Percentiles rank a stretch among this genome's conserved stretches.
Evolutionary conservation across 2,888 invertebrate genomes (phyloP).

Genomic region (Ornithoptera alexandrae): DNA sequence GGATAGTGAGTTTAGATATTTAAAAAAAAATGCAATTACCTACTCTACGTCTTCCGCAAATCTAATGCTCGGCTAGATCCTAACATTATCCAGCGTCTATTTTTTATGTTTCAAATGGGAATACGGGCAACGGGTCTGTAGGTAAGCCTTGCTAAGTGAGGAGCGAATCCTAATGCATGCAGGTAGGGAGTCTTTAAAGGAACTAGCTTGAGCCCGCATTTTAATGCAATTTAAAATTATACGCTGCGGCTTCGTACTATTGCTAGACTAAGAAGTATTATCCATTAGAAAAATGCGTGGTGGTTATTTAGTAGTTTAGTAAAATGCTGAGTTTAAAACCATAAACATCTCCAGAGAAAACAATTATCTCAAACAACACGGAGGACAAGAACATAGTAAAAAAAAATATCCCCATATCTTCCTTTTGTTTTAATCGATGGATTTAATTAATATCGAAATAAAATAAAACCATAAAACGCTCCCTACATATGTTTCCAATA

Average conservation of each 20-base stretch:
- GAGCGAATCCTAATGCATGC: constrained; percentile 72
- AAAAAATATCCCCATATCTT: too few species aligned
- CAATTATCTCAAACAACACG: background rate
- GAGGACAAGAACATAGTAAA: background rate
- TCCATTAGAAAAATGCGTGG: constrained; percentile 16
- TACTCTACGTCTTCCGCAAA: constrained; percentile 43
- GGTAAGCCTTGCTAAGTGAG: constrained; percentile 68
- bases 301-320: constrained; percentile 3
- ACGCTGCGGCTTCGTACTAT: constrained; percentile 19
- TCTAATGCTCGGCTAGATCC: constrained; percentile 56
- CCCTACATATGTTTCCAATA: too few species aligned
- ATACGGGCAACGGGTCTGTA: constrained; percentile 80
- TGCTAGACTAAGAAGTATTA: constrained; percentile 10
- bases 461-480: too few species aligned
- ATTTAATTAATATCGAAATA: background rate
- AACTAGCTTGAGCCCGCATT: constrained; percentile 43
- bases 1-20: background rate
- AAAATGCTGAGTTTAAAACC: background rate
- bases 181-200: constrained; percentile 54
- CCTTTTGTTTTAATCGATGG: background rate
- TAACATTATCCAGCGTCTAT: constrained; percentile 70
- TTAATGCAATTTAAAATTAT: constrained; percentile 29
- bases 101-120: constrained; percentile 71
- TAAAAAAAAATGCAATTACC: constrained; percentile 22
- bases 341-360: background rate